Conservation (phyloP, 1,140 invertebrate species). For the Bombus superbus region DNA sequence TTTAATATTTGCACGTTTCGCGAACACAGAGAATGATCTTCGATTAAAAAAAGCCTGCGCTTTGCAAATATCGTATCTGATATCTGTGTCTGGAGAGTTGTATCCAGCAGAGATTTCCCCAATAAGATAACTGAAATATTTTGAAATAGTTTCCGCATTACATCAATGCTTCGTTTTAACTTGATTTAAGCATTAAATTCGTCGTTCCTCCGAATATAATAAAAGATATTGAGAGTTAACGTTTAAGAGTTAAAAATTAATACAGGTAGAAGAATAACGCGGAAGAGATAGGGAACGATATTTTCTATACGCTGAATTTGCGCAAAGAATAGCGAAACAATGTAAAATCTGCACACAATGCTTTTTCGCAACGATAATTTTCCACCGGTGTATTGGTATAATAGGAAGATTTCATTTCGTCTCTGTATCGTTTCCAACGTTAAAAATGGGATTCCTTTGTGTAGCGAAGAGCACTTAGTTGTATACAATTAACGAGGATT, state of each 20-base stretch:
- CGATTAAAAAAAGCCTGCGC: not conserved
- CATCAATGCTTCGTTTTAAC: no score
- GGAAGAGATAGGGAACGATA: no score
- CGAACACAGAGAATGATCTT: not conserved
- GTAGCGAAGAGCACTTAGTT: not conserved
- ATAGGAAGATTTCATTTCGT: not conserved
- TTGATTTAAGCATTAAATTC: no score
- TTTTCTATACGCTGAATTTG: no score
- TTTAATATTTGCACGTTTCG: not conserved
- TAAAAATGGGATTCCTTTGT: not conserved
- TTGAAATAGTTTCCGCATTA: no score
- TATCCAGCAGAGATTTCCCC: not conserved
- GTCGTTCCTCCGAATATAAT: no score
- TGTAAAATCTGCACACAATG: no score
- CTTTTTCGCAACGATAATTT: not conserved
- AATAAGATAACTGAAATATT: not conserved
- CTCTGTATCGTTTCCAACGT: not conserved
- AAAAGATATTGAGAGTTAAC: no score
- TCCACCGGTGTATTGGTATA: not conserved
- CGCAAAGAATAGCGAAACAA: no score
- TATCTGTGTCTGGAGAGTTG: not conserved
- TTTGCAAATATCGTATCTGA: not conserved
- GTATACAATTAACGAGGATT: constrained; percentile 27
- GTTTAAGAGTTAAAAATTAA: no score
- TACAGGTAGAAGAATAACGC: no score